These are phyloP conservation scores for Rosalia funebris DNA, from an alignment of 2,888 invertebrate genomes.

Conservation along the genomic window DNA sequence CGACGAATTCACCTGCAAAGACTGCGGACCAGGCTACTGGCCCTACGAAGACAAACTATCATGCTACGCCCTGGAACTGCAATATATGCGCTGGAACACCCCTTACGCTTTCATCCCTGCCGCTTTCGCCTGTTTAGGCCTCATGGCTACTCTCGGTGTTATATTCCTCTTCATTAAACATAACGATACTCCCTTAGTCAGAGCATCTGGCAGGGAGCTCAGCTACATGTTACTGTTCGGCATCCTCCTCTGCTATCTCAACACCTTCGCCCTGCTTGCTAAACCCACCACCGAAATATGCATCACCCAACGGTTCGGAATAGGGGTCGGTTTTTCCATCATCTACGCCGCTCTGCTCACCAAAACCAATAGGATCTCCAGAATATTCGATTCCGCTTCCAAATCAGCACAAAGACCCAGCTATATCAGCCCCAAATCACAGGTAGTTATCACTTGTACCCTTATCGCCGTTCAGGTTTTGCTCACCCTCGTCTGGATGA, in stretches of 20 bases:
- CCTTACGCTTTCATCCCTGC: constrained; percentile 73
- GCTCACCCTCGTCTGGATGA: constrained; percentile 73
- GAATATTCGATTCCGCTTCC: constrained; percentile 73
- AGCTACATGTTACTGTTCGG: constrained; percentile 73
- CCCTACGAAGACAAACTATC: constrained; percentile 71
- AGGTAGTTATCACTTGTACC: constrained; percentile 68
- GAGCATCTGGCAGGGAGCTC: constrained; percentile 71
- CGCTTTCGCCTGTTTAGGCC: constrained; percentile 71
- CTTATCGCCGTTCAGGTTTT: constrained; percentile 68
- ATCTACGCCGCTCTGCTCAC: constrained; percentile 74
- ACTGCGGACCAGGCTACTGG: constrained; percentile 73
- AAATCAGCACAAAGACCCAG: constrained; percentile 71
- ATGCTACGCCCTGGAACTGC: constrained; percentile 71
- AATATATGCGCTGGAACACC: constrained; percentile 74
- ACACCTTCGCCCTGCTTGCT: constrained; percentile 71
- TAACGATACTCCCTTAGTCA: constrained; percentile 74
- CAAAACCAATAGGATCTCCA: constrained; percentile 73
- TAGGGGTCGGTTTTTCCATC: constrained; percentile 74
- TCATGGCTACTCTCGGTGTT: constrained; percentile 70
- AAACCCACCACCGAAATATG: constrained; percentile 69
- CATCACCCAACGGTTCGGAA: constrained; percentile 71
- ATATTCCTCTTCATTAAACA: constrained; percentile 72
- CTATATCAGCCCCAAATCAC: constrained; percentile 73
- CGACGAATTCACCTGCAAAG: constrained; percentile 73
- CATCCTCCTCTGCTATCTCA: constrained; percentile 71